Percentiles rank a stretch among this genome's conserved stretches.
Evolutionary conservation across 2,888 invertebrate species (phyloP).

Genomic region (Zootermopsis nevadensis): DNA sequence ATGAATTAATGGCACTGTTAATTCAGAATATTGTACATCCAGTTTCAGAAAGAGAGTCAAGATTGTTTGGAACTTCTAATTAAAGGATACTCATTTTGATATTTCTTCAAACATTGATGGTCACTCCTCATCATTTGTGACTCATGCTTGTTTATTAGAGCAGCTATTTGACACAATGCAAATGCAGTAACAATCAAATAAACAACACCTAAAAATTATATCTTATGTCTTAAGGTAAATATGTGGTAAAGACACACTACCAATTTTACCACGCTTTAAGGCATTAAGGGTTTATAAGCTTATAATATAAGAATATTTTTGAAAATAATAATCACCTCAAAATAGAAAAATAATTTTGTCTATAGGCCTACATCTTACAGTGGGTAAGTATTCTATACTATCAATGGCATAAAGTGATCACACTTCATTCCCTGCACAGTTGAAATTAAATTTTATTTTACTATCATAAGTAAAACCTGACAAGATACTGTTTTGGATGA

Average conservation of each 20-base stretch:
- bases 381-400: conserved; percentile 22
- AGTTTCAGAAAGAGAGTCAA: not conserved
- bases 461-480: not conserved
- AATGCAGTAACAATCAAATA: not conserved
- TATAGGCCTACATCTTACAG: conserved; percentile 37
- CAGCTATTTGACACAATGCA: not conserved
- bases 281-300: conserved; percentile 38
- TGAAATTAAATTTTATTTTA: conserved; percentile 11
- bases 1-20: not conserved
- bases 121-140: not conserved
- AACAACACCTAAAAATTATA: not conserved
- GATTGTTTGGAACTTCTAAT: not conserved
- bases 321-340: not conserved
- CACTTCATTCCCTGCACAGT: conserved; percentile 25
- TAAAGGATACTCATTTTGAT: conserved; percentile 15
- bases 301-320: conserved; percentile 37
- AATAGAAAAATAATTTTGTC: conserved; percentile 31
- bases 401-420: conserved; percentile 22
- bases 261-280: conserved; percentile 37
- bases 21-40: not conserved
- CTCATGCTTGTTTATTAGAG: not conserved
- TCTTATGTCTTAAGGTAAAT: not conserved
- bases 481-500: conserved; percentile 29
- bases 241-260: not conserved
- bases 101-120: not conserved